These are phyloP conservation scores for Nycticryphes semicollaris DNA, from an alignment of 2,113 vertebrate genomes.

Conservation along the genomic window DNA sequence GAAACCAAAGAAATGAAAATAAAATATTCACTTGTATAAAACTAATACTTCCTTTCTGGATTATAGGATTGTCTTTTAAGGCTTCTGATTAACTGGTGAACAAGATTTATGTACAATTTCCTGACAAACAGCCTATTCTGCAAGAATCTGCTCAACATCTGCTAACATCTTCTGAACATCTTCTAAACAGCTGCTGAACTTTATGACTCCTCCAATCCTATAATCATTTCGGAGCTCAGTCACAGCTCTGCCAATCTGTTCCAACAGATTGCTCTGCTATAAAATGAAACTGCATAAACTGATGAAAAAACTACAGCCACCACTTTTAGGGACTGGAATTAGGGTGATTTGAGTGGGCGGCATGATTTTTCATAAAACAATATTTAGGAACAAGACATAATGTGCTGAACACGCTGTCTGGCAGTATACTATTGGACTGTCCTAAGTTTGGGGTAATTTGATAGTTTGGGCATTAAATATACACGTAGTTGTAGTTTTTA, in stretches of 20 bases:
- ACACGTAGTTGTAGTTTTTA: neutral
- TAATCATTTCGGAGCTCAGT: neutral
- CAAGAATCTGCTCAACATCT: slow-evolving; percentile 12
- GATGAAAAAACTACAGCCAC: neutral
- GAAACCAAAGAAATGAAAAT: neutral
- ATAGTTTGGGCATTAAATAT: neutral
- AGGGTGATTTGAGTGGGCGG: neutral
- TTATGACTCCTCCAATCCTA: neutral
- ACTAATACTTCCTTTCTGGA: neutral
- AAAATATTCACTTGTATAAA: neutral
- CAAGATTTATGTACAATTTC: neutral
- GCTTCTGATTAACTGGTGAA: neutral
- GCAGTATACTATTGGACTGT: neutral
- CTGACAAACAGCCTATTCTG: neutral
- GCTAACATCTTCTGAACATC: neutral
- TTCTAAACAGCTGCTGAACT: neutral
- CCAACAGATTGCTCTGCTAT: neutral
- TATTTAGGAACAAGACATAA: neutral
- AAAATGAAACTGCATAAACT: neutral
- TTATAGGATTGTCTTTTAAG: neutral
- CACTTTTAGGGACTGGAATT: neutral
- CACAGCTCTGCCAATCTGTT: slow-evolving; percentile 28
- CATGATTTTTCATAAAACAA: neutral
- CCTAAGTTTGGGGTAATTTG: neutral
- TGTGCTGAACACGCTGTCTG: neutral